Percentiles rank a stretch among this genome's conserved stretches.
Conservation (phyloP, 2,797 vertebrate genomes). For the Myotis findleyi region DNA sequence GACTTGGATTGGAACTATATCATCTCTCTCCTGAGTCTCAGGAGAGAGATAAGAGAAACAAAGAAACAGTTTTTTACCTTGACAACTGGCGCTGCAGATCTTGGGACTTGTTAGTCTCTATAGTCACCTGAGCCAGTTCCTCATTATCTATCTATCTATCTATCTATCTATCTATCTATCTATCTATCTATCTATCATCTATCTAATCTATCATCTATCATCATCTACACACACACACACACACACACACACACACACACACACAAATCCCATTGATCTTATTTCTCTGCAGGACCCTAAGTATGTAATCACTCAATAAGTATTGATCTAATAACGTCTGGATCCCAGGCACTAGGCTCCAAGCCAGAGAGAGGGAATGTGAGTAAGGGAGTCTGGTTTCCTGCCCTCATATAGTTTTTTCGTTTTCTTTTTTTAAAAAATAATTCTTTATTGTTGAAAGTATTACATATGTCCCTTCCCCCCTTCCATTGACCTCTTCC, state of each 20-base stretch:
- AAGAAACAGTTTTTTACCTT: background rate
- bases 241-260: background rate
- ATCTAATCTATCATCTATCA: background rate
- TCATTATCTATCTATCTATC: background rate
- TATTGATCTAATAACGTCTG: background rate
- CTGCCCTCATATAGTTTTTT: background rate
- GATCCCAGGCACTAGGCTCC: background rate
- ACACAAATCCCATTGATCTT: background rate
- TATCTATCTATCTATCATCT: background rate
- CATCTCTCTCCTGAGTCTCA: background rate
- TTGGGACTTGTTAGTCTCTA: background rate
- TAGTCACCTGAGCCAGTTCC: background rate
- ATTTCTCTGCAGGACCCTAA: conserved; percentile 23
- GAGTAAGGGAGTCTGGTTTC: background rate
- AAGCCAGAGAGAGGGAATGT: background rate
- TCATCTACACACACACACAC: background rate
- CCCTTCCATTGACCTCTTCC: no score
- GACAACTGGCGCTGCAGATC: background rate
- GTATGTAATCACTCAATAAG: background rate
- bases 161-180: background rate
- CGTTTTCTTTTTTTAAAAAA: no score
- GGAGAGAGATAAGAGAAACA: no score
- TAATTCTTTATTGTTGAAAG: no score
- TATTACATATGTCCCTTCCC: no score
- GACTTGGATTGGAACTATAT: background rate